Conservation (phyloP, 1,140 invertebrate species). For the Trachymyrmex cornetzi region DNA sequence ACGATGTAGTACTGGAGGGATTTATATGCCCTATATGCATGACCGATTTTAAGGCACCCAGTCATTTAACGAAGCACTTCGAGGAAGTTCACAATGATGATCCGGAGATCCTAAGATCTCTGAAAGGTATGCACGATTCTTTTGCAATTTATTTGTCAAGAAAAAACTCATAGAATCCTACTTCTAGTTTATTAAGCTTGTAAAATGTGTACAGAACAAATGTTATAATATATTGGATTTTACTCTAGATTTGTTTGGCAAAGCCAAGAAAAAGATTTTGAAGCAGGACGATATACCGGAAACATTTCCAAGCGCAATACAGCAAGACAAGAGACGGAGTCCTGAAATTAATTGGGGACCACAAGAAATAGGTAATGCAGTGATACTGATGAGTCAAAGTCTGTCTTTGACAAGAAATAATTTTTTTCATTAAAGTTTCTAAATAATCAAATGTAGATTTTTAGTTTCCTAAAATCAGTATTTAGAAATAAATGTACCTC, state of each 20-base stretch:
- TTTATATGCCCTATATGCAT: slow-evolving; percentile 98
- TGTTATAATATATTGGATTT: background rate
- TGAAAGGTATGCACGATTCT: slow-evolving; percentile 90
- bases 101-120: slow-evolving; percentile 95
- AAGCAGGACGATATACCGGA: slow-evolving; percentile 91
- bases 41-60: slow-evolving; percentile 94
- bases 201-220: background rate
- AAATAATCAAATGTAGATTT: background rate
- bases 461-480: background rate
- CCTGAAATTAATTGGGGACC: slow-evolving; percentile 87
- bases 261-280: slow-evolving; percentile 95
- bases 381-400: background rate
- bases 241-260: slow-evolving; percentile 92
- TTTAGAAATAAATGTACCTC: background rate
- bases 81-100: slow-evolving; percentile 96
- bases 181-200: background rate
- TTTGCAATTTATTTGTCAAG: background rate
- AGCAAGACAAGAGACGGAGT: slow-evolving; percentile 69
- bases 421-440: background rate
- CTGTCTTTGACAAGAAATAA: background rate
- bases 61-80: slow-evolving; percentile 94
- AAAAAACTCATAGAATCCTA: background rate
- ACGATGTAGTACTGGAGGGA: slow-evolving; percentile 93
- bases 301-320: slow-evolving; percentile 85
- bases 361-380: slow-evolving; percentile 88